Evolutionary conservation across 1,140 invertebrate species (phyloP), one percentile per base, ranked within the genome.

Genomic region (Trichoplusia ni): DNA sequence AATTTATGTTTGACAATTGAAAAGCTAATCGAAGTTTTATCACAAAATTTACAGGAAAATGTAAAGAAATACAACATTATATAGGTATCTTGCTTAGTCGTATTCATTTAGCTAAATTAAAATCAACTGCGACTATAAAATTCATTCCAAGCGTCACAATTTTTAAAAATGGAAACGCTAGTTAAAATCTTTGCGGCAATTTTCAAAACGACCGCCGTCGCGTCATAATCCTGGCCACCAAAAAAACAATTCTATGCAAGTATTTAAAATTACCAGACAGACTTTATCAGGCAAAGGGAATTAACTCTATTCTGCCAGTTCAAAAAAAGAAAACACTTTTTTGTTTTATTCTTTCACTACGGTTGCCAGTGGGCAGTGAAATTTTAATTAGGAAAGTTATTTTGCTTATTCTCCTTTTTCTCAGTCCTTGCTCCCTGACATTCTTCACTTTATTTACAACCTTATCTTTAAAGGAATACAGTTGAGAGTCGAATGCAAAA

Each of bases 381-480:
- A 67, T 73, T 73, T 70, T 73, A 73, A 73, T 73, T 73, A 73
- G 69, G 58, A 71, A 71, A 71, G 64, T 70, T 73, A 64, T 67
- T 70, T 62, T 54, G 51, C 44, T 67, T 71, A 31, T 71, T 71
- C 33, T 67, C 13, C 21, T 61, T 61, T 61, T 61, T 61, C 44
- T 40, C 31, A n/a, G 46, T 53, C 25, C 66, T 42, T 68, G 47
- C 16, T 9, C 51, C 47, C 37, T 31, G 7, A n/a, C 16, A 11
- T 31, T 38, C n/a, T n/a, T 7, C 1, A 13, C 4, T 0, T 5
- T 8, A 51, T 23, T 31, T 31, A 21, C 1, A 25, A 51, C 59
- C 11, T 31, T 62, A 40, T 3, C 2, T 0, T 3, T 5, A 5
- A 8, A 2, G 0, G 1, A 1, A 19, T 19, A 51, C 40, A 16